Percentiles rank a stretch among this genome's conserved stretches.
These are phyloP conservation scores for Brachionus paranguensis DNA, from an alignment of 1,140 invertebrate species.

Conservation along the genomic window DNA sequence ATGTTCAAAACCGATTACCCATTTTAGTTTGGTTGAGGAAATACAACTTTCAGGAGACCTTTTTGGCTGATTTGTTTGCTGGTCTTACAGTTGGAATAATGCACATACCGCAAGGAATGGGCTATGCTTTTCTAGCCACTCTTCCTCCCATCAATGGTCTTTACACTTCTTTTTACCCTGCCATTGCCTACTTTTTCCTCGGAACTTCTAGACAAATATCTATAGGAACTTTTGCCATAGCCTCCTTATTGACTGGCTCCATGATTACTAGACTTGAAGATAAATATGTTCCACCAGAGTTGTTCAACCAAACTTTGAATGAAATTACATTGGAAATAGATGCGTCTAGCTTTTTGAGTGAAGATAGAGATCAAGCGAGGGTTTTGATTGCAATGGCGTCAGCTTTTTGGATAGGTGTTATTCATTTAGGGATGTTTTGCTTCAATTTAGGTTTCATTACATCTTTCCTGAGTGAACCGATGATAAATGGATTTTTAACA, in stretches of 20 bases:
- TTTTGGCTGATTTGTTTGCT: constrained; percentile 53
- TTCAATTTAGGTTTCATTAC: constrained; percentile 56
- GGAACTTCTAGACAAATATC: constrained; percentile 86
- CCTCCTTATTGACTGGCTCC: constrained; percentile 68
- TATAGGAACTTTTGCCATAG: constrained; percentile 82
- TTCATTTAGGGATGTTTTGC: constrained; percentile 48
- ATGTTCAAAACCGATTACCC: constrained; percentile 44
- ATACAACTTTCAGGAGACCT: constrained; percentile 52
- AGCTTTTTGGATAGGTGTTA: not conserved
- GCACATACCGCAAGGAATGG: constrained; percentile 63
- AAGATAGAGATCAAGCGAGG: not conserved
- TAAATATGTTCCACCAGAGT: constrained; percentile 5
- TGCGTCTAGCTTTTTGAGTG: not conserved
- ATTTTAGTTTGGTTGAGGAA: constrained; percentile 47
- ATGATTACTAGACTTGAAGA: not conserved
- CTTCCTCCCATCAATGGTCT: constrained; percentile 80
- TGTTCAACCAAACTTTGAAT: not conserved
- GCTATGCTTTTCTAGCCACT: constrained; percentile 78
- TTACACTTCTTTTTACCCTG: constrained; percentile 89
- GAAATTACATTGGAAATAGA: not conserved
- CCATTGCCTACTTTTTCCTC: constrained; percentile 77
- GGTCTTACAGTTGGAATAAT: constrained; percentile 57
- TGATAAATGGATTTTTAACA: constrained; percentile 57
- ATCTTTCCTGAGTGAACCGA: constrained; percentile 56
- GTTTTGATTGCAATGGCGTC: not conserved